phyloP scores from a whole-genome alignment of 2,888 invertebrate species.

The Dicycla oo region DNA sequence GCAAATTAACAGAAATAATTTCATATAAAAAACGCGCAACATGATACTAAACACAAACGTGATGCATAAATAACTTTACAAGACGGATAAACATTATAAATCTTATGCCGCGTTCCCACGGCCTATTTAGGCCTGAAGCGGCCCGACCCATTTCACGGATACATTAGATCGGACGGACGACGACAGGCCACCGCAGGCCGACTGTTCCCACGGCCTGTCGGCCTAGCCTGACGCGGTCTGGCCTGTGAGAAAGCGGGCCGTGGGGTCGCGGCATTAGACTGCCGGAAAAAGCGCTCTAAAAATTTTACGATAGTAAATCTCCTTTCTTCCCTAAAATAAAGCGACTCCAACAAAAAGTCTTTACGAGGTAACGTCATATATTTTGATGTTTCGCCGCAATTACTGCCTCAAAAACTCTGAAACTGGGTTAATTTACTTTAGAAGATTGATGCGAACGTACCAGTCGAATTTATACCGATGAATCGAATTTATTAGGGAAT shows the following conservation, averaged over 20 bases:
- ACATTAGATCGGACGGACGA: no score
- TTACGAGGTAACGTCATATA: slow-evolving; percentile 29
- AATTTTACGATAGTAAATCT: slow-evolving; percentile 7
- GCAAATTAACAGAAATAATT: background rate
- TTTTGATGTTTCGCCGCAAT: slow-evolving; percentile 27
- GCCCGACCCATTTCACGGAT: no score
- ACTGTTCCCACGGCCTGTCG: no score
- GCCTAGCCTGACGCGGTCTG: no score
- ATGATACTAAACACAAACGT: background rate
- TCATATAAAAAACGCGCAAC: background rate
- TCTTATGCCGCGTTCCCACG: no score
- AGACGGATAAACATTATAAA: background rate
- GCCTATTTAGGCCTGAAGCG: no score
- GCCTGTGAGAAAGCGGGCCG: no score
- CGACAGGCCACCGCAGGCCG: no score
- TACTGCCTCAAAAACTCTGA: slow-evolving; percentile 12
- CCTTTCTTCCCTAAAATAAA: slow-evolving; percentile 4
- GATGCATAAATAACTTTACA: background rate
- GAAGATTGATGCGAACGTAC: slow-evolving; percentile 9
- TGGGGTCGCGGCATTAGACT: no score
- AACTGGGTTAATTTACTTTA: slow-evolving; percentile 44
- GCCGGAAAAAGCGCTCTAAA: background rate
- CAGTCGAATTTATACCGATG: background rate
- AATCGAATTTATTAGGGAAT: background rate
- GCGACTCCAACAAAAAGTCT: slow-evolving; percentile 15